Evolutionary conservation across 1,140 invertebrate species (phyloP), one percentile per base, ranked within the genome.

Genomic region (Lerema accius): DNA sequence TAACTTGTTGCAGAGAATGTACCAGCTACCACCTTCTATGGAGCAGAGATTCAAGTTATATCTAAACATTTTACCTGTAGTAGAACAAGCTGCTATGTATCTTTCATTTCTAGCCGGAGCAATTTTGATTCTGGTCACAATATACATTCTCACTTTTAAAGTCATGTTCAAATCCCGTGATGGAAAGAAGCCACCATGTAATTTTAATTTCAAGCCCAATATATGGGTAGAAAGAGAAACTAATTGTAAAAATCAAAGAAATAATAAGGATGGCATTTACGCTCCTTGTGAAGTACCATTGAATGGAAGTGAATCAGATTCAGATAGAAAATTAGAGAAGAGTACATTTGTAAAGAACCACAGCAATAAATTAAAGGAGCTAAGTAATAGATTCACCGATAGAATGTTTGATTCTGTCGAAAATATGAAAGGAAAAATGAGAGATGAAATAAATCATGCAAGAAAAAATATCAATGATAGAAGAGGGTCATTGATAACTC

Each of bases 21-120:
- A 93, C 59, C 84, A 91, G 4, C 84, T 97, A 1, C 94, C 95
- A 0, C 81, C 92, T 1, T 75, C 64, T 0, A 80, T 96, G 71
- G 90, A 92, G 19, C 83, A 90, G 3, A 93, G 93, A n/a, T 96
- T 97, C 78, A 92, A 93, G 66, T 77, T 96, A 0, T 96, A 96
- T 65, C 76, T 96, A 0, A 94, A 95, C 59, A 85, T 95, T 0
- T 73, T 95, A 4, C 95, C 95, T 3, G 62, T 92, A 0, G 78
- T 93, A 0, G 92, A 95, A 75, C 80, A 91, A 10, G 74, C 91
- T 0, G 76, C 91, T 0, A 93, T 92, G 68, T 95, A 95, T 82
- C 50, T 90, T 0, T 77, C 92, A 0, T 92, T 96, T 11, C 9
- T 92, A 0, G 60, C 90, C 0, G 94, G 94, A 0, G 40, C 65